A percentile compares a stretch with the other conserved stretches of the same genome.
These are phyloP conservation scores for Camarhynchus parvulus DNA, from an alignment of 2,113 vertebrate genomes.

Conservation along the genomic window DNA sequence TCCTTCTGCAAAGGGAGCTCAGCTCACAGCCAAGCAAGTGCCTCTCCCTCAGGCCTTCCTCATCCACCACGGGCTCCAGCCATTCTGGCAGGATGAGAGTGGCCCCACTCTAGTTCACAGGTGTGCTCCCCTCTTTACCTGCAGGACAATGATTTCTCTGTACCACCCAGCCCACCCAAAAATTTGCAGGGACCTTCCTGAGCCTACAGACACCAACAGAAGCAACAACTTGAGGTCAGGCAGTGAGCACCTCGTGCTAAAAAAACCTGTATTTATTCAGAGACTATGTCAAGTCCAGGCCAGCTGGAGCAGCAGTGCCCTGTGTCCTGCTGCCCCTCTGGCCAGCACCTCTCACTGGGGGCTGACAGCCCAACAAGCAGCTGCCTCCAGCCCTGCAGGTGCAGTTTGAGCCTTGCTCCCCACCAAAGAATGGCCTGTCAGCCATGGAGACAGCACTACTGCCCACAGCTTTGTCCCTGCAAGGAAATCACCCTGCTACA, in stretches of 20 bases:
- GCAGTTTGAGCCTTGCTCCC: background rate
- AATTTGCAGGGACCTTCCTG: background rate
- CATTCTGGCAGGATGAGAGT: too few species aligned
- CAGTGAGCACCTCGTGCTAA: background rate
- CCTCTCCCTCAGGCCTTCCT: background rate
- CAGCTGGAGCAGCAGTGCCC: background rate
- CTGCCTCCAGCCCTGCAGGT: background rate
- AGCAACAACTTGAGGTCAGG: background rate
- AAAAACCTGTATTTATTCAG: background rate
- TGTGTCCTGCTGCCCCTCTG: background rate
- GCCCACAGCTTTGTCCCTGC: fast-evolving
- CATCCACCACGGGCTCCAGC: fast-evolving
- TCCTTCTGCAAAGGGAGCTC: background rate
- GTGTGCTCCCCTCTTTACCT: background rate
- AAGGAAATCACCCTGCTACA: background rate
- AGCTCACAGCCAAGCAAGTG: background rate
- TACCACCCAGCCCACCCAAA: background rate
- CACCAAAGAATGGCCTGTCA: background rate
- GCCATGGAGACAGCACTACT: background rate
- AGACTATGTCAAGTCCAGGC: background rate
- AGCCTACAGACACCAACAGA: background rate
- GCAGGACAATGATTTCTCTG: background rate
- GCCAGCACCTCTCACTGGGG: background rate
- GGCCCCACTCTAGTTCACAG: background rate
- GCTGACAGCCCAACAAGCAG: background rate